Conservation (phyloP, 2,888 invertebrate genomes). For the Rhamnusium bicolor region DNA sequence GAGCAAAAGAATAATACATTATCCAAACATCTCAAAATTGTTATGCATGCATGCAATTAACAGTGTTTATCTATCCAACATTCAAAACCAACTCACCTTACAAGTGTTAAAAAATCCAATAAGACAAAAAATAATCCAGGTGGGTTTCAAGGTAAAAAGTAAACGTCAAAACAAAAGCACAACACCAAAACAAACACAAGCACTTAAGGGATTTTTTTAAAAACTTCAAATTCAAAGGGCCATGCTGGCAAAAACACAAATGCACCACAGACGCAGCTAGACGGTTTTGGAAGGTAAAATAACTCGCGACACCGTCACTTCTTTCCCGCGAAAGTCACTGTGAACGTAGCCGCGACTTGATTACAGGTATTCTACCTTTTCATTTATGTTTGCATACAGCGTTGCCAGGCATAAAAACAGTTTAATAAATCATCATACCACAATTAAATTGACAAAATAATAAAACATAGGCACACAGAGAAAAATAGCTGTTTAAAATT, state of each 20-base stretch:
- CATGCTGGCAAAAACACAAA: conserved; percentile 30
- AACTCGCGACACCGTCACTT: conserved; percentile 48
- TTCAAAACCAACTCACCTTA: not conserved
- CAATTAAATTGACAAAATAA: too few species aligned
- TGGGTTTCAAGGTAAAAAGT: not conserved
- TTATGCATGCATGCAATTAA: not conserved
- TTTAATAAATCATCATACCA: too few species aligned
- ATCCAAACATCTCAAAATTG: too few species aligned
- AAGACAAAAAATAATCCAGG: conserved; percentile 5
- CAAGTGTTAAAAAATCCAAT: not conserved
- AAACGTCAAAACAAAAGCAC: not conserved
- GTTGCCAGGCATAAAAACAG: conserved; percentile 36
- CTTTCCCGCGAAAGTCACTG: conserved; percentile 55
- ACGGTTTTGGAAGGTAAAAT: conserved; percentile 35
- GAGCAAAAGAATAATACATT: too few species aligned
- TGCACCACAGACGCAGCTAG: conserved; percentile 20
- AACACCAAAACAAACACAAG: conserved; percentile 5
- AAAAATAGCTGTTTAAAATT: too few species aligned
- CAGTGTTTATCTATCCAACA: not conserved
- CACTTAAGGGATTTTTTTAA: not conserved
- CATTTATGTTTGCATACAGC: conserved; percentile 32
- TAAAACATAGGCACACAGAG: too few species aligned
- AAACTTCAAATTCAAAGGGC: not conserved
- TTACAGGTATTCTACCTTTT: conserved; percentile 58
- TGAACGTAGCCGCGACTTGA: conserved; percentile 50